phyloP scores from a whole-genome alignment of 2,113 vertebrate species.

The Arothron firmamentum region DNA sequence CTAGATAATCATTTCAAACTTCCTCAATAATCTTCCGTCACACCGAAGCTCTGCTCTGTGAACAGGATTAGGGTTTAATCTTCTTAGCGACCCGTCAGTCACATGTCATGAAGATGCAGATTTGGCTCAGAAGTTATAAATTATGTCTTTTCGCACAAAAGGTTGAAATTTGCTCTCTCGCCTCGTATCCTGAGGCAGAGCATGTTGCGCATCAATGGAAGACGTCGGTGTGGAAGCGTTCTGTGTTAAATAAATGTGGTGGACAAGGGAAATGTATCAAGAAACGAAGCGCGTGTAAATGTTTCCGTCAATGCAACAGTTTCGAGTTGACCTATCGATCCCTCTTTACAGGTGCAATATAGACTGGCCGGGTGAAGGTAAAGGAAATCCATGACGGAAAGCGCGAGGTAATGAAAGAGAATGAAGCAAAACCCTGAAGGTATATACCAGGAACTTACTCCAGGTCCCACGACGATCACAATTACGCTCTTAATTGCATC shows the following conservation, averaged over 20 bases:
- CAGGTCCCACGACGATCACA: constrained; percentile 58
- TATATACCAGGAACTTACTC: constrained; percentile 34
- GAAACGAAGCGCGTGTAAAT: constrained; percentile 12
- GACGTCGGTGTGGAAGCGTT: too few relatives aligned
- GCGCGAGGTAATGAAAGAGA: constrained; percentile 60
- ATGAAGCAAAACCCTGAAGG: constrained; percentile 48
- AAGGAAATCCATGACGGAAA: constrained; percentile 64
- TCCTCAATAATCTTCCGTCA: constrained; percentile 13
- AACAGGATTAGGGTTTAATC: constrained; percentile 51
- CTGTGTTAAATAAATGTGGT: neutral
- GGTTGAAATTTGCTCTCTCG: neutral
- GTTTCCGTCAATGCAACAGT: constrained; percentile 37
- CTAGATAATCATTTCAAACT: too few relatives aligned
- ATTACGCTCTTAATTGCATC: constrained; percentile 72
- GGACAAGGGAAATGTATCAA: too few relatives aligned
- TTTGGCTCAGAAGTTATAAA: constrained; percentile 17
- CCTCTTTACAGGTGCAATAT: constrained; percentile 40
- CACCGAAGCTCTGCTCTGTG: constrained; percentile 25
- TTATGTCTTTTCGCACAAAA: neutral
- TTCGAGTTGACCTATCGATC: constrained; percentile 54
- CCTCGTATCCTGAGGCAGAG: too few relatives aligned
- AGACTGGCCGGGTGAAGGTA: constrained; percentile 44
- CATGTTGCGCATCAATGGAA: too few relatives aligned
- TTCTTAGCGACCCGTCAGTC: constrained; percentile 47
- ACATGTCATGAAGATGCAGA: constrained; percentile 10